Evolutionary conservation across 2,797 vertebrate species (phyloP).

Genomic region (Darevskia nairensis): DNA sequence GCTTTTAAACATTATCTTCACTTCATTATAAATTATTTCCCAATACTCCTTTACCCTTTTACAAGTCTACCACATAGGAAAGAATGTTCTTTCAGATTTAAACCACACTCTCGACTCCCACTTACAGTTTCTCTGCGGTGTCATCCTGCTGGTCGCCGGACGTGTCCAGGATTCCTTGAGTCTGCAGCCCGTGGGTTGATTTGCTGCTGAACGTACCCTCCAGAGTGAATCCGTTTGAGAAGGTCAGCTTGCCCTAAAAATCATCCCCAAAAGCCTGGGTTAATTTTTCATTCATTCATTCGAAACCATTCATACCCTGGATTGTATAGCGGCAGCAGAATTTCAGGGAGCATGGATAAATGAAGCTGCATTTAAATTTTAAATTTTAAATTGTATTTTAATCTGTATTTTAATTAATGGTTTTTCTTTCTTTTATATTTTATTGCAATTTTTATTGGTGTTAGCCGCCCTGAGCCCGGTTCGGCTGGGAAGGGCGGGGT

Average conservation of each 20-base stretch:
- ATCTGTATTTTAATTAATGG: too few species aligned
- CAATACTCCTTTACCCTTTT: not conserved
- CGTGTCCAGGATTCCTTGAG: conserved; percentile 72
- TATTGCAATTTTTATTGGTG: too few species aligned
- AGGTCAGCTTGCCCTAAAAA: conserved; percentile 80
- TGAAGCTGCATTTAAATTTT: too few species aligned
- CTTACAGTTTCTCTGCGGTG: conserved; percentile 66
- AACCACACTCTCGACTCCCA: not conserved
- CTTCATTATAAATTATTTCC: not conserved
- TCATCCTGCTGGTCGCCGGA: conserved; percentile 53
- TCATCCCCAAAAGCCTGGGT: not conserved
- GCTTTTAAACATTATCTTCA: too few species aligned
- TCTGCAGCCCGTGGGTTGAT: conserved; percentile 69
- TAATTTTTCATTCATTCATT: not conserved
- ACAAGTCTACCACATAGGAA: too few species aligned
- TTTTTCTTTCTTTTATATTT: too few species aligned
- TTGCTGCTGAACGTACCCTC: conserved; percentile 75
- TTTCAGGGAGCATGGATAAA: rapidly evolving
- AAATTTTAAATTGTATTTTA: too few species aligned
- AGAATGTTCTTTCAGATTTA: not conserved
- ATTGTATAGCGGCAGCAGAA: too few species aligned
- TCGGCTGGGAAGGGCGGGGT: too few species aligned
- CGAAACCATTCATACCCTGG: too few species aligned
- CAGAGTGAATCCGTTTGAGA: conserved; percentile 77
- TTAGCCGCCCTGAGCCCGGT: too few species aligned